Percentiles rank a stretch among this genome's conserved stretches.
phyloP scores from a whole-genome alignment of 2,888 invertebrate genomes.

The Conchocele bisecta region DNA sequence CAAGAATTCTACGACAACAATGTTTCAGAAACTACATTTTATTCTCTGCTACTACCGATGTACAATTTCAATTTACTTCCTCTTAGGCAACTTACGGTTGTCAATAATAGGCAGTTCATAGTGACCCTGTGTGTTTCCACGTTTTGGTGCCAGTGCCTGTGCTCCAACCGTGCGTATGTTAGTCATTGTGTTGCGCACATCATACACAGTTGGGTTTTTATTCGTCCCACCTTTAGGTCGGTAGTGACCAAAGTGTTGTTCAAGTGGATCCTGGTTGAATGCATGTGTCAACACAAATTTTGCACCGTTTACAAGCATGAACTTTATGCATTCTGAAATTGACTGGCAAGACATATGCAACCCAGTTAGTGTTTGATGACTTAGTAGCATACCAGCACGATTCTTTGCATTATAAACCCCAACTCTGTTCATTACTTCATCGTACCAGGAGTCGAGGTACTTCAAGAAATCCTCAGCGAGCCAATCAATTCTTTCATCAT shows the following conservation, averaged over 20 bases:
- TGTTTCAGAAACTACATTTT: too few species aligned
- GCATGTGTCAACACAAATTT: slow-evolving; percentile 35
- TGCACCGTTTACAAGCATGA: slow-evolving; percentile 11
- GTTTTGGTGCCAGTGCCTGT: too few species aligned
- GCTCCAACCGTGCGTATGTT: too few species aligned
- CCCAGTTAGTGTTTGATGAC: slow-evolving; percentile 33
- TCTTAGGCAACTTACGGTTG: too few species aligned
- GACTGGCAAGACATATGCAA: slow-evolving; percentile 22
- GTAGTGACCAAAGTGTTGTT: slow-evolving; percentile 44
- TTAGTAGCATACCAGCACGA: background rate
- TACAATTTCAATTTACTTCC: too few species aligned
- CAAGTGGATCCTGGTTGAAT: slow-evolving; percentile 45
- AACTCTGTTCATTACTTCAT: slow-evolving; percentile 1
- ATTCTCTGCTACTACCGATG: too few species aligned
- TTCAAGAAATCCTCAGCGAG: slow-evolving; percentile 16
- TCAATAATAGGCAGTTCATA: too few species aligned
- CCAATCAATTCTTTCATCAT: slow-evolving; percentile 24
- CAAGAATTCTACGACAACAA: too few species aligned
- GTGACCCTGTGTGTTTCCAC: too few species aligned
- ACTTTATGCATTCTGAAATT: background rate
- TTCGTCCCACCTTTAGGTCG: slow-evolving; percentile 12
- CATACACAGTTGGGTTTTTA: slow-evolving; percentile 33
- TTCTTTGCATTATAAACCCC: background rate
- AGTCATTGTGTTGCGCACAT: slow-evolving; percentile 24
- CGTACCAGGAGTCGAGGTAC: slow-evolving; percentile 22